These are phyloP conservation scores for Papilio dardanus DNA, from an alignment of 1,140 invertebrate species.

Conservation along the genomic window DNA sequence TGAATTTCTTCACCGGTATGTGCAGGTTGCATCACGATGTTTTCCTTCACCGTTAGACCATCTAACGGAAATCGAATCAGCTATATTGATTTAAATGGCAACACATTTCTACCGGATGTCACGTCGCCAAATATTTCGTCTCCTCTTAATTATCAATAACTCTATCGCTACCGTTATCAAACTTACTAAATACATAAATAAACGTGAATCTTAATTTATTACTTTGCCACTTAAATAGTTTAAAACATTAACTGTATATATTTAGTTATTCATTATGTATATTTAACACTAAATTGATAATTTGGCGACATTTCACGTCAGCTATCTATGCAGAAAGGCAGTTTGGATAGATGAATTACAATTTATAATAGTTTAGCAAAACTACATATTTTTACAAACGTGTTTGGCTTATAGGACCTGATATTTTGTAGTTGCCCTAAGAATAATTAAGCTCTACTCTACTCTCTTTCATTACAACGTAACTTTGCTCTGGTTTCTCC, in stretches of 20 bases:
- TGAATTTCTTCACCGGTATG: too few species aligned
- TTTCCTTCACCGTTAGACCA: too few species aligned
- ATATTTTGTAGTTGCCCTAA: too few species aligned
- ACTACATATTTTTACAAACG: too few species aligned
- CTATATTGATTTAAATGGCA: background rate
- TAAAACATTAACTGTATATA: background rate
- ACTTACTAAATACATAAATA: background rate
- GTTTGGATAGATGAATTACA: background rate
- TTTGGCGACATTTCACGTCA: background rate
- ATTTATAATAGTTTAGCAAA: too few species aligned
- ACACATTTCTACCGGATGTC: background rate
- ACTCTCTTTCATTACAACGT: too few species aligned
- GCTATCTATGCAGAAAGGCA: background rate
- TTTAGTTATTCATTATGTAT: conserved; percentile 1
- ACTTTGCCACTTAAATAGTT: background rate
- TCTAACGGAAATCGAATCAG: background rate
- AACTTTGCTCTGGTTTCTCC: too few species aligned
- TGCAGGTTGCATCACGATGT: too few species aligned
- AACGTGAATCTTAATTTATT: background rate
- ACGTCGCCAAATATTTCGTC: conserved; percentile 25
- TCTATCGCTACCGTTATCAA: conserved; percentile 27
- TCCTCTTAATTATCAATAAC: conserved; percentile 13
- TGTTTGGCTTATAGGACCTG: too few species aligned
- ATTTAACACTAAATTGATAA: background rate
- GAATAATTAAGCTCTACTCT: too few species aligned